Base-by-base conservation (phyloP, 2,113 vertebrate species). In the Pardalotus punctatus region DNA sequence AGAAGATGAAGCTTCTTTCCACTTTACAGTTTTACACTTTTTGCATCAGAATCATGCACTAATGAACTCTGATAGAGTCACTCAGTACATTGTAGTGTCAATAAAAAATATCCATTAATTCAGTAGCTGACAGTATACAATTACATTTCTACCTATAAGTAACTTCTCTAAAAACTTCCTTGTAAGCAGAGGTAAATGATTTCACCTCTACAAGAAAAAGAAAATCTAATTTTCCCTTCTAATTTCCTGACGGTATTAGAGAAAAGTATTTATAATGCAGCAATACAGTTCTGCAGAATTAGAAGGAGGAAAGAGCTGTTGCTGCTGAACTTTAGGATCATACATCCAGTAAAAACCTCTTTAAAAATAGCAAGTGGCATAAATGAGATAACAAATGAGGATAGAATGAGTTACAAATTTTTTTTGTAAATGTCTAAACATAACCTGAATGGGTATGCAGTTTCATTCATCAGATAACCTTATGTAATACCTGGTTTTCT, bases 171-270 rank as follows among this genome's bases (percentile, higher is more conserved):
- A 48, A 76, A 83, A 23, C 40, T 54, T 82, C 79, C 27, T 54
- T 54, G 62, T 36, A 76, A 76, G 47, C 14, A 69, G 54, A 88
- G n/a, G 25, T 40, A 86, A 94, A 92, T 79, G 0, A 82, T 76
- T 93, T 83, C n/a, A 85, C 22, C 12, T 31, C 35, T 23, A 54
- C 12, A 76, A 90, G 29, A 54, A 84, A 90, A 82, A 84, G 80
- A 21, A 17, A 72, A 84, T 70, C 15, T 58, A 79, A 81, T 90
- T 85, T 93, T 83, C 18, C 4, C 33, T 92, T 73, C 61, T 70
- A 88, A 83, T 92, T 88, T 94, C 88, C 80, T 88, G 56, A 86
- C 29, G 73, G 25, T 62, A 83, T 73, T 88, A 83, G 24, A 85
- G 69, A 11, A 47, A 88, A 83, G 10, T 58, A 92, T 86, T 92